These are phyloP conservation scores for Hanleya hanleyi DNA, from an alignment of 2,888 invertebrate genomes.

Conservation along the genomic window DNA sequence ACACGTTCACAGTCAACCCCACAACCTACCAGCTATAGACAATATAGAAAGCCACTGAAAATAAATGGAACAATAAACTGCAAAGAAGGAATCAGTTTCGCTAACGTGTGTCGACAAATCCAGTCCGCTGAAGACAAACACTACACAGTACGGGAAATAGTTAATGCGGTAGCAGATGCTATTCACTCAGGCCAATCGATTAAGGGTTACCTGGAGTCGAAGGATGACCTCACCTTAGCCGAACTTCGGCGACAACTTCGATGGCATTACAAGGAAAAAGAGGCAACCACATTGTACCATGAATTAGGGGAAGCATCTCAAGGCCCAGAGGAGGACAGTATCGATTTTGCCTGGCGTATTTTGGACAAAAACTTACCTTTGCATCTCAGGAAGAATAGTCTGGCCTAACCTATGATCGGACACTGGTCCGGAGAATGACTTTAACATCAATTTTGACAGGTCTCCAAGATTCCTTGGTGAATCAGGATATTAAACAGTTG, in stretches of 20 bases:
- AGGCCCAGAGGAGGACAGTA: background rate
- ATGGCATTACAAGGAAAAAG: slow-evolving; percentile 11
- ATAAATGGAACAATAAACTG: background rate
- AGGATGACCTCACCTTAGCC: background rate
- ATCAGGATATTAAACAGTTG: slow-evolving; percentile 12
- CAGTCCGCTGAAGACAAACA: background rate
- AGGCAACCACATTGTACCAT: slow-evolving; percentile 17
- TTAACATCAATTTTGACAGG: slow-evolving; percentile 9
- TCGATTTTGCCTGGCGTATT: slow-evolving; percentile 8
- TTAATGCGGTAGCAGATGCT: background rate
- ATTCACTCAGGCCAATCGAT: background rate
- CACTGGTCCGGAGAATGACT: background rate
- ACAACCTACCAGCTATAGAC: too few species aligned
- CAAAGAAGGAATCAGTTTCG: background rate
- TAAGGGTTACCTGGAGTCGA: background rate
- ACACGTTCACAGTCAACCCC: too few species aligned
- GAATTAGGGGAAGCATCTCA: slow-evolving; percentile 11
- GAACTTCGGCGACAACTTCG: background rate
- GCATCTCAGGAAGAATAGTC: slow-evolving; percentile 9
- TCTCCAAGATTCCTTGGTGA: background rate
- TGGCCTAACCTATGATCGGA: slow-evolving; percentile 1
- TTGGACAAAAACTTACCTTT: slow-evolving; percentile 13
- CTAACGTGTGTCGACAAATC: background rate
- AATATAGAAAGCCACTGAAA: background rate
- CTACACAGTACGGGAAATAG: background rate